These are phyloP conservation scores for Oedothorax gibbosus DNA, from an alignment of 1,140 invertebrate genomes.

Conservation along the genomic window DNA sequence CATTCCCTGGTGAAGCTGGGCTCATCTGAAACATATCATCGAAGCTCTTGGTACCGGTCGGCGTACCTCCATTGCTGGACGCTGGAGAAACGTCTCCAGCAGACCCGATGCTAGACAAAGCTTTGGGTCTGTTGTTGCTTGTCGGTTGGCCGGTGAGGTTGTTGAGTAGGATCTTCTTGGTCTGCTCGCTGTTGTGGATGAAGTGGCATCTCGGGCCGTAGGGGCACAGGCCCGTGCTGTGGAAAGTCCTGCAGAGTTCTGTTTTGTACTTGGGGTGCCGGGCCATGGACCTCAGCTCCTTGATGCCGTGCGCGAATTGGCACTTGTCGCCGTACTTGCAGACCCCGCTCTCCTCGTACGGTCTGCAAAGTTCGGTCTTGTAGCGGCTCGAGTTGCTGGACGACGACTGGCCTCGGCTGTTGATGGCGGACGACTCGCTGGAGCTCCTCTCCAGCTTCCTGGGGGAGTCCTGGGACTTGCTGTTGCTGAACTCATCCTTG, in stretches of 20 bases:
- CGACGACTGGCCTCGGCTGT: not conserved
- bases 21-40: conserved; percentile 24
- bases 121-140: conserved; percentile 63
- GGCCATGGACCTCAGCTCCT: conserved; percentile 89
- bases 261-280: conserved; percentile 99
- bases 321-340: conserved; percentile 99
- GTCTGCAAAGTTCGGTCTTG: conserved; percentile 98
- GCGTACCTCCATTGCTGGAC: conserved; percentile 74
- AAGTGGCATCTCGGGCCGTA: conserved; percentile 99
- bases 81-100: conserved; percentile 67
- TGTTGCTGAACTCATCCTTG: not conserved
- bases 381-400: conserved; percentile 81
- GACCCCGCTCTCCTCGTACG: conserved; percentile 93
- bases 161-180: conserved; percentile 66
- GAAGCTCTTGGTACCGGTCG: conserved; percentile 75
- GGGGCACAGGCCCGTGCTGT: conserved; percentile 97
- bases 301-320: conserved; percentile 96
- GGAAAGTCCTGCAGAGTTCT: conserved; percentile 95
- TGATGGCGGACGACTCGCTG: not conserved
- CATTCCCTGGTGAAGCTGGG: not conserved
- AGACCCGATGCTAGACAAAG: conserved; percentile 63
- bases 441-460: conserved; percentile 41
- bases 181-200: conserved; percentile 95
- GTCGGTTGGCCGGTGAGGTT: not conserved
- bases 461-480: conserved; percentile 19